Evolutionary conservation across 1,140 invertebrate species (phyloP).

Genomic region (Halesus radiatus): DNA sequence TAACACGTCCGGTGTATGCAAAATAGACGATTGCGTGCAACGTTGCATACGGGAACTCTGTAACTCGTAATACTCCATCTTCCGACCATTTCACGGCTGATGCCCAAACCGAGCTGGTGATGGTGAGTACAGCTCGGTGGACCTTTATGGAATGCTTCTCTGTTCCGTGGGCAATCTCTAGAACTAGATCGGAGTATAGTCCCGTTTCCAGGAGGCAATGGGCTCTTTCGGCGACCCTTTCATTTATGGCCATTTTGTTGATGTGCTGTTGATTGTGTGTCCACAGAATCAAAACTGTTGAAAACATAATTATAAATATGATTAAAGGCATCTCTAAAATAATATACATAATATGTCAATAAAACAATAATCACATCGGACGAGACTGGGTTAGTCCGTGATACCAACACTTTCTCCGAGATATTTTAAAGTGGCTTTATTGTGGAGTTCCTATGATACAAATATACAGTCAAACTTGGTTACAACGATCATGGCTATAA

Average conservation of each 20-base stretch:
- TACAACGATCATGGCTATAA: too few relatives aligned
- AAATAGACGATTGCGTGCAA: conserved; percentile 23
- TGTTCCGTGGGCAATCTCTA: conserved; percentile 10
- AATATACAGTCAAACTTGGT: too few relatives aligned
- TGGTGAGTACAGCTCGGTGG: conserved; percentile 42
- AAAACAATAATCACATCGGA: too few relatives aligned
- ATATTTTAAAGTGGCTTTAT: too few relatives aligned
- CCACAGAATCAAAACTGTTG: too few relatives aligned
- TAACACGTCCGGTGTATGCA: conserved; percentile 24
- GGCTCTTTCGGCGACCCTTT: not conserved
- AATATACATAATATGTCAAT: too few relatives aligned
- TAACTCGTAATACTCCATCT: conserved; percentile 13
- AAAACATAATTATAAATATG: too few relatives aligned
- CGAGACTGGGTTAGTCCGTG: too few relatives aligned
- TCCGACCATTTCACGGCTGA: conserved; percentile 32
- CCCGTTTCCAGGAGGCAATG: not conserved
- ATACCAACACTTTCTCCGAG: not conserved
- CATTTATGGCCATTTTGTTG: not conserved
- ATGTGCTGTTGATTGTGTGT: not conserved
- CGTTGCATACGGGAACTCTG: conserved; percentile 13
- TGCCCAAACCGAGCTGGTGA: conserved; percentile 43
- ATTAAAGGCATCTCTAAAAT: too few relatives aligned
- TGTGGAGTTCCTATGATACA: too few relatives aligned
- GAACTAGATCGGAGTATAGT: conserved; percentile 40
- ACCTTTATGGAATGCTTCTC: conserved; percentile 18